Base-by-base conservation (phyloP, 1,140 invertebrate species). In the Drosophila littoralis region DNA sequence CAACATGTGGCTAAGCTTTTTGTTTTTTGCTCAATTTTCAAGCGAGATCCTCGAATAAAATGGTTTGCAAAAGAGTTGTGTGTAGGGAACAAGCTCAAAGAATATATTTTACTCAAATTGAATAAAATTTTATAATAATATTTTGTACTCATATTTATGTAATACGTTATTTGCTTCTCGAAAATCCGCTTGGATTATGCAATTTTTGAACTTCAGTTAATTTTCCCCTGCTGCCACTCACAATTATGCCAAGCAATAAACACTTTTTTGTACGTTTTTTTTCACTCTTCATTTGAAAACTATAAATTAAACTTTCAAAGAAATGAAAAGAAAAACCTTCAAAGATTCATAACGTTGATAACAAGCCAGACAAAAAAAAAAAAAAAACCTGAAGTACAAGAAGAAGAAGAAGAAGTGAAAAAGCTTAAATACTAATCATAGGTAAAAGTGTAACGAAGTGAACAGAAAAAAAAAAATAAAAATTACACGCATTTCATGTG, bases 361-460 rank as follows among this genome's bases (percentile, higher is more conserved):
- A 77, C 72, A 70, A 70, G 46, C 50, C 43, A 64, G 33, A 55
- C 36, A 28, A 28, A 22, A 12, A 22, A 28, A 12, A 51, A 12
- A 22, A 28, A 12, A 51, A 51, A 5, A 2, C 22, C 22, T 5
- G 22, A 28, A 5, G 22, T 8, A 42, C 6, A 42, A 8, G 7
- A 8, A 38, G 12, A 9, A 60, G 22, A 22, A 17, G 17, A 57
- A 42, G 32, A 35, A 35, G 35, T n/a, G n/a, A 32, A 61, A 42
- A 65, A 32, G 17, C 35, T 33, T 17, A 43, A 17, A 68, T 65
- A 45, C 33, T 54, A 54, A 61, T 79, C 40, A 32, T 7, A 32
- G 50, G 74, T 75, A 81, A 85, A 86, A 85, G 75, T 78, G 70
- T 85, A 85, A 71, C 69, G 67, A 85, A 75, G 40, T 55, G 61